Base-by-base conservation (phyloP, 2,113 vertebrate genomes). In the Aviceda subcristata region DNA sequence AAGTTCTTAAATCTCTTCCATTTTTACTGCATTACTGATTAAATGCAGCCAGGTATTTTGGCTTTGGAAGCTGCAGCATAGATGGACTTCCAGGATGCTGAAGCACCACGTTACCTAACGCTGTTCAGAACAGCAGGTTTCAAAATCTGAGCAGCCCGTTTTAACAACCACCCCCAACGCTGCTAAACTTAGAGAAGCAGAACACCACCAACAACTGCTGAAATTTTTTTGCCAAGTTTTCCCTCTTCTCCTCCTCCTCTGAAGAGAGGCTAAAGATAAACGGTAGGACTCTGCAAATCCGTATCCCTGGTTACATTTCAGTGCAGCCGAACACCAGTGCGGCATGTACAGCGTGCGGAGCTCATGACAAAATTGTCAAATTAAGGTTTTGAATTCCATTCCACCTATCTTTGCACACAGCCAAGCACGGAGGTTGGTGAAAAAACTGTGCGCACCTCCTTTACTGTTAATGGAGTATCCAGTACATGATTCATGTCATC, bases 121-220 rank as follows among this genome's bases (percentile, higher is more conserved):
- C 78, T 9, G 59, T 76, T 84, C 90, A 59, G 81, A 66, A 38
- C 21, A 3, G 18, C 5, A 46, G 7, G n/a, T 26, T 97, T 48
- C 60, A 87, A 67, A 86, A 71, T 27, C 69, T 19, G 11, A 71
- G 32, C 32, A 60, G 62, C 89, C 60, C 4, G 0, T 94, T 96
- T 92, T 94, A 92, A 96, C 86, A 63, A 23, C 95, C 92, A 75
- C 97, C 96, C 73, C 88, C 96, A 34, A 72, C 0, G 8, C 80
- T 94, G 96, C 96, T 95, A 97, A 97, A 94, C 88, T 94, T 91
- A 82, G 96, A 91, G 77, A 27, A n/a, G 83, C 79, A 80, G 83
- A 95, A 51, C 86, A 57, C 24, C 80, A 90, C n/a, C 94, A 92
- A 3, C 79, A 86, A 72, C 79, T 13, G 6, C 74, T 27, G 59